A percentile compares a stretch with the other conserved stretches of the same genome.
Evolutionary conservation across 2,113 vertebrate species (phyloP).

Genomic region (Tapirus terrestris): DNA sequence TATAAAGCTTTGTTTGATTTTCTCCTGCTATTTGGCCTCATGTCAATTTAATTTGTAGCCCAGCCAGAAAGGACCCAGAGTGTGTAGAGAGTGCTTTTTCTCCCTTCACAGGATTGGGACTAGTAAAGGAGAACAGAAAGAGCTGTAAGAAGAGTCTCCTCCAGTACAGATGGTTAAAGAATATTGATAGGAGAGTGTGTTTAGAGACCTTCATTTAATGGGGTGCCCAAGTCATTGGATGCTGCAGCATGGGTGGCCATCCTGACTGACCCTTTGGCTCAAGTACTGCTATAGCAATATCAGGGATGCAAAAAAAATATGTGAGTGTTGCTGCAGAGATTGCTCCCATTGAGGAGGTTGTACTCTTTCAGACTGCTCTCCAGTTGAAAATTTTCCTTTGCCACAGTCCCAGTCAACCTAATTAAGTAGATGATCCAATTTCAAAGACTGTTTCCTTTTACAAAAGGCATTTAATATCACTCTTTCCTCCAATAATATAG

Average conservation of each 20-base stretch:
- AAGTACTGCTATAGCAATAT: not conserved
- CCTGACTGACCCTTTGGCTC: not conserved
- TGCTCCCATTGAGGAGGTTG: fast-evolving
- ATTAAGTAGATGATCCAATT: not conserved
- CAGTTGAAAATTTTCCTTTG: not conserved
- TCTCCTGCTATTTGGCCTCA: no score
- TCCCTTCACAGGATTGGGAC: not conserved
- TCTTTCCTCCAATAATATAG: not conserved
- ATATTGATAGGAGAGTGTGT: not conserved
- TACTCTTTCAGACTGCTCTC: not conserved
- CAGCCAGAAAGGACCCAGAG: no score
- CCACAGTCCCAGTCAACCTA: not conserved
- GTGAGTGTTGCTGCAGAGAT: not conserved
- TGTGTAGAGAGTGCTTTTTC: no score
- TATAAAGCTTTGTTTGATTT: no score
- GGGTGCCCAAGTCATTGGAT: not conserved
- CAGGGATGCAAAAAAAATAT: not conserved
- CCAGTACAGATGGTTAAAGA: not conserved
- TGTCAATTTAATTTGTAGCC: no score
- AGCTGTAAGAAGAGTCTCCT: not conserved
- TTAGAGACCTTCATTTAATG: not conserved
- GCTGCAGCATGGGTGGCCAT: not conserved
- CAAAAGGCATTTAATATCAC: not conserved
- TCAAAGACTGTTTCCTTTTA: conserved; percentile 18
- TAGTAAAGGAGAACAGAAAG: not conserved